These are phyloP conservation scores for Pectinophora gossypiella DNA, from an alignment of 1,140 invertebrate species.

Conservation along the genomic window DNA sequence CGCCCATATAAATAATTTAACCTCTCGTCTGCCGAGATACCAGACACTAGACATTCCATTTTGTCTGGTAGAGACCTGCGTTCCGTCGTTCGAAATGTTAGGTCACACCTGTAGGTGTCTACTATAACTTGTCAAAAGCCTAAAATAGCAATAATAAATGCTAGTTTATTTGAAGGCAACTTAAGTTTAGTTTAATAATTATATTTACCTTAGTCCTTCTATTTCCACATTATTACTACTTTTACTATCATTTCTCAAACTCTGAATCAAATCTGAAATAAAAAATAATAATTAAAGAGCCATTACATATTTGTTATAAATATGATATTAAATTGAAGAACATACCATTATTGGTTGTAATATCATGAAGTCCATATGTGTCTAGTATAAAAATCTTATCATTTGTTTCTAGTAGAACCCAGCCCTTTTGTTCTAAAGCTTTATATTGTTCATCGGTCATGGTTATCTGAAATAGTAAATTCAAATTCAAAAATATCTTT, in stretches of 20 bases:
- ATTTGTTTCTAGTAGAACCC: conserved; percentile 55
- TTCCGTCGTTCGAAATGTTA: no score
- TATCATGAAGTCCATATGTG: conserved; percentile 53
- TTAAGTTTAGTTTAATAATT: neutral
- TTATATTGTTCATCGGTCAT: conserved; percentile 58
- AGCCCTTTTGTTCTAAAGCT: conserved; percentile 52
- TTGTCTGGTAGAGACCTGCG: no score
- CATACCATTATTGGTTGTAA: conserved; percentile 51
- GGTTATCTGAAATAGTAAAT: conserved; percentile 61
- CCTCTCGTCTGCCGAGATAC: no score
- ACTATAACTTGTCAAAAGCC: no score
- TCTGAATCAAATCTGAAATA: conserved; percentile 18
- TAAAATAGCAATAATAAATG: no score
- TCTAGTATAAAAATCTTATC: conserved; percentile 60
- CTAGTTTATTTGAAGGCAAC: no score
- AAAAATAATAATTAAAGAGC: conserved; percentile 20
- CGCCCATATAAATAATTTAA: no score
- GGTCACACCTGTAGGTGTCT: no score
- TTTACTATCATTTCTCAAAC: conserved; percentile 26
- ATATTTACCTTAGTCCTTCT: neutral
- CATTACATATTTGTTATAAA: conserved; percentile 9
- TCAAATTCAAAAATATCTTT: no score
- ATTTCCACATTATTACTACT: conserved; percentile 12
- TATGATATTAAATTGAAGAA: conserved; percentile 12
- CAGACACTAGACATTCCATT: no score